A percentile compares a stretch with the other conserved stretches of the same genome.
Conservation (phyloP, 2,113 vertebrate genomes). For the Hippocampus zosterae region DNA sequence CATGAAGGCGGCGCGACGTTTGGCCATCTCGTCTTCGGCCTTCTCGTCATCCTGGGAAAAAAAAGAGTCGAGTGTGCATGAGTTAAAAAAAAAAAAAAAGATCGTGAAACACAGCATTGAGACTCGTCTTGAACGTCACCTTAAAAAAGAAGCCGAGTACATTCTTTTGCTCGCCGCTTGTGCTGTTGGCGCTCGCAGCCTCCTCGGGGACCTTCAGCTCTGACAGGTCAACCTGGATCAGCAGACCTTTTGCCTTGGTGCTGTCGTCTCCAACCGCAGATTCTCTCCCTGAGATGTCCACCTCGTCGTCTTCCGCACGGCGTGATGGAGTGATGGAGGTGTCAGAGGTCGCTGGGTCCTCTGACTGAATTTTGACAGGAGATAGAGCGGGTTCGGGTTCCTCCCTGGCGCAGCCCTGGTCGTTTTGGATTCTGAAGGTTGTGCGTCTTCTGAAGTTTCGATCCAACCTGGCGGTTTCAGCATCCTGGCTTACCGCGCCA, state of each 20-base stretch:
- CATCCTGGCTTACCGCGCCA: slow-evolving; percentile 25
- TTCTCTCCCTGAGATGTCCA: slow-evolving; percentile 67
- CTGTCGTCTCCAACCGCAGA: slow-evolving; percentile 64
- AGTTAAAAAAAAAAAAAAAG: no score
- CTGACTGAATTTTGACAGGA: slow-evolving; percentile 52
- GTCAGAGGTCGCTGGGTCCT: slow-evolving; percentile 54
- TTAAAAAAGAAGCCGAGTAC: slow-evolving; percentile 94
- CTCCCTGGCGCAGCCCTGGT: slow-evolving; percentile 52
- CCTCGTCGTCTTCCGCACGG: slow-evolving; percentile 30
- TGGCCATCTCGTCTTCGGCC: slow-evolving; percentile 89
- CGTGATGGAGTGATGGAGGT: neutral
- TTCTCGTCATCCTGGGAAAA: slow-evolving; percentile 88
- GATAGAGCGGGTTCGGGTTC: slow-evolving; percentile 33
- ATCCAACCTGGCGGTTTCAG: slow-evolving; percentile 59
- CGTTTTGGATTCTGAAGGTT: slow-evolving; percentile 73
- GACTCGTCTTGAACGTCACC: slow-evolving; percentile 63
- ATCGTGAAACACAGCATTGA: no score
- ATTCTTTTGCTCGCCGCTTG: slow-evolving; percentile 81
- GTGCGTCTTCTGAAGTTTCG: slow-evolving; percentile 62
- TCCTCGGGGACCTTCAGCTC: slow-evolving; percentile 77
- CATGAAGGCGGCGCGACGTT: slow-evolving; percentile 88
- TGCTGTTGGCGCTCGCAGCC: slow-evolving; percentile 56
- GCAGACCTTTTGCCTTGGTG: slow-evolving; percentile 74
- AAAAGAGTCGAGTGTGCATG: neutral
- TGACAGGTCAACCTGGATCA: slow-evolving; percentile 89